phyloP scores from a whole-genome alignment of 2,113 vertebrate genomes.

The Cnemophilus loriae region DNA sequence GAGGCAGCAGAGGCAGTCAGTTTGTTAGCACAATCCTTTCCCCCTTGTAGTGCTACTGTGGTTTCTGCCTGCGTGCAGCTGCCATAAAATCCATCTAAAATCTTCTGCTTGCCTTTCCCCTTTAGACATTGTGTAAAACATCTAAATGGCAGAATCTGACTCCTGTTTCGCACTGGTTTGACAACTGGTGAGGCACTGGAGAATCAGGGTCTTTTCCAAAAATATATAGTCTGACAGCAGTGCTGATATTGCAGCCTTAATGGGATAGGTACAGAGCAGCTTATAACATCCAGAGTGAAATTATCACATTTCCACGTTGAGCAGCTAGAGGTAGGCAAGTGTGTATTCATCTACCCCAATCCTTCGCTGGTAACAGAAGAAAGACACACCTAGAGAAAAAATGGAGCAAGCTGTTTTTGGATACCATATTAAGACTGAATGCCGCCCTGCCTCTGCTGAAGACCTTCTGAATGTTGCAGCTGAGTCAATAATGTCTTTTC shows the following conservation, averaged over 20 bases:
- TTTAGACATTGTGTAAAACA: background rate
- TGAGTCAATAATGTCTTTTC: conserved; percentile 8
- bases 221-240: background rate
- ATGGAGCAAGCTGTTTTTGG: background rate
- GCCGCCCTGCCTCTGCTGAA: background rate
- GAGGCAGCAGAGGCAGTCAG: background rate
- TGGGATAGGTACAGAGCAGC: background rate
- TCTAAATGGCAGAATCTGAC: background rate
- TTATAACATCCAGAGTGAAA: background rate
- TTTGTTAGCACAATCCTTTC: background rate
- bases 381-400: conserved; percentile 8
- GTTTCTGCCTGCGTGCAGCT: background rate
- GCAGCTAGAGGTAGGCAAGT: background rate
- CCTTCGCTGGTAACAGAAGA: background rate
- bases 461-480: background rate
- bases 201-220: background rate
- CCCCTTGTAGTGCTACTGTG: background rate
- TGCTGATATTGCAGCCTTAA: background rate
- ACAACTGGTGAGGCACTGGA: background rate
- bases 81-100: background rate
- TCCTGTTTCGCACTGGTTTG: background rate
- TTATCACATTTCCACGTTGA: background rate
- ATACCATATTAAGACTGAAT: background rate
- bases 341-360: background rate
- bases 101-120: background rate